Evolutionary conservation across 2,113 vertebrate genomes (phyloP), one percentile per base, ranked within the genome.

Genomic region (Carollia perspicillata): DNA sequence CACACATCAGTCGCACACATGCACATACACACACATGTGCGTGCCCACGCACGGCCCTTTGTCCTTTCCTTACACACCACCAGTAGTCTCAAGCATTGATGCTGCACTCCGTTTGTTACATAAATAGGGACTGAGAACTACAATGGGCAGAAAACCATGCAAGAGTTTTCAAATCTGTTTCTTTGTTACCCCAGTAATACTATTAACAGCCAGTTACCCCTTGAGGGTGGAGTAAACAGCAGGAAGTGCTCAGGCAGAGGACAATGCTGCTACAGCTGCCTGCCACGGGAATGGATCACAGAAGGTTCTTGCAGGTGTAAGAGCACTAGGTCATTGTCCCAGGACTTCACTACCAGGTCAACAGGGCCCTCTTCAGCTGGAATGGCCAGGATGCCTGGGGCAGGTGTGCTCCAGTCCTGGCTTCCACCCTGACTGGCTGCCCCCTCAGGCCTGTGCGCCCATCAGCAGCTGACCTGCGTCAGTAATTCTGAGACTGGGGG

Each of bases 381-480:
- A 63, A 37, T 0, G 2, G 20, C 49, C 6, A 8, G 18, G 5
- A 44, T 8, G 8, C 2, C 1, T 18, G 18, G 22, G 35, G 14
- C 0, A 0, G n/a, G 16, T 13, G 6, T 12, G 40, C 35, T 5
- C 44, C 71, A 17, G 33, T 2, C 30, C 26, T 60, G 9, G 58
- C 23, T 75, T n/a, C 33, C 60, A 16, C 17, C 23, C 28, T 26
- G 30, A 20, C 28, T 58, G 69, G 30, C 30, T 42, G 40, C 10
- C 44, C 8, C 47, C n/a, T 18, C 1, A 7, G 42, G 44, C 8
- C 30, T 14, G 22, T 6, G 58, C 5, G 5, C 3, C 14, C 2
- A 0, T 3, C 18, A n/a, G 33, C 18, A 26, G 11, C 28, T 35
- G 28, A 60, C 58, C 12, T 47, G 18, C 1, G 10, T 14, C n/a